Base-by-base conservation (phyloP, 2,797 vertebrate genomes). In the Lithobates pipiens region DNA sequence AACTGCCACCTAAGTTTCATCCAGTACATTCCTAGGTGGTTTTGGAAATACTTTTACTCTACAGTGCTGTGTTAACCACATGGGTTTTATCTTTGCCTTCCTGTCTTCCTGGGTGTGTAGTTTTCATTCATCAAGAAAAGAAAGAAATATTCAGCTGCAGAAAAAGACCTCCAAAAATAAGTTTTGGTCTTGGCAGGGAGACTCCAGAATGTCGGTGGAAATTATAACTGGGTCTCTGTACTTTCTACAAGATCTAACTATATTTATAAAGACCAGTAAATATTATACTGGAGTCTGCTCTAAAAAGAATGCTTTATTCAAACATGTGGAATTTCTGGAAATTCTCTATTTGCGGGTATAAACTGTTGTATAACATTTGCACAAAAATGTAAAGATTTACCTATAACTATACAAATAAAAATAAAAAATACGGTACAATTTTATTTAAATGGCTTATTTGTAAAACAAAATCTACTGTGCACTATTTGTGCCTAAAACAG, bases 41-140 rank as follows among this genome's bases (percentile, higher is more conserved):
- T 72, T 71, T 6, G 8, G n/a, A 63, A 29, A 54, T 23, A 46
- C 21, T 71, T 13, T 72, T 34, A 8, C 32, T 61, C 21, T 9
- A 21, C 23, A 29, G 21, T 42, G 13, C 50, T 39, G 8, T 39
- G 18, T 29, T 72, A 27, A 73, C 79, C 69, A 81, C 68, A 80
- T 57, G 16, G 27, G 15, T 1, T 18, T 63, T 73, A 61, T 61
- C 69, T 73, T 42, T 81, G 34, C 79, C 57, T 63, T 73, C 32
- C 79, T 63, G 79, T 72, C 69, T 81, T 81, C 69, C 69, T 72
- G 69, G 50, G 79, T 81, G 79, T 81, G 79, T 81, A 42, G 32
- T 18, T 50, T 36, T 6, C n/a, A 73, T 81, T 39, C n/a, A 81
- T 71, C 50, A 61, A 74, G 71, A 72, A 42, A 75, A 72, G 21